Evolutionary conservation across 2,888 invertebrate species (phyloP).

Genomic region (Hecatera dysodea): DNA sequence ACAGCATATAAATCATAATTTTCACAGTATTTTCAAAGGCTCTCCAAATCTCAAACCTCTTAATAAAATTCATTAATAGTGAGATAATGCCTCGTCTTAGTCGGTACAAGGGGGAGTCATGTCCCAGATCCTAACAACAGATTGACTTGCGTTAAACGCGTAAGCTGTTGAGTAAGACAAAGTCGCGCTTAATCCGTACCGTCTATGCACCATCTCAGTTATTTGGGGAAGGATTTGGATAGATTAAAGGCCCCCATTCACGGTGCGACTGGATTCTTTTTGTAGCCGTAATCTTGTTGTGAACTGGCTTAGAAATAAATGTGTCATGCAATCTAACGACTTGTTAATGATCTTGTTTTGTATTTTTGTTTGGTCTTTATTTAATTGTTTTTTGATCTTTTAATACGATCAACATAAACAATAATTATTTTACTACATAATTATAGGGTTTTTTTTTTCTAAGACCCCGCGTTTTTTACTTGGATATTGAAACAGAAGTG

Average conservation of each 20-base stretch:
- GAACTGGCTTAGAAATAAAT: constrained; percentile 52
- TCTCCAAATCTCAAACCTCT: constrained; percentile 28
- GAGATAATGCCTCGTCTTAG: constrained; percentile 62
- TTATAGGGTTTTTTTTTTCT: no score
- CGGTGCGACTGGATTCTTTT: constrained; percentile 67
- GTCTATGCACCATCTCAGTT: constrained; percentile 77
- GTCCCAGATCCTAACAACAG: constrained; percentile 62
- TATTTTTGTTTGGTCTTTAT: constrained; percentile 20
- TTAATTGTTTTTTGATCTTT: constrained; percentile 12
- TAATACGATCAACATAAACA: not conserved
- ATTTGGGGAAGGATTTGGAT: constrained; percentile 80
- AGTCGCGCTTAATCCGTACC: constrained; percentile 78
- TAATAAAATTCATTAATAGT: constrained; percentile 58
- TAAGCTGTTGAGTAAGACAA: constrained; percentile 84
- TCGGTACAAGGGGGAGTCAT: constrained; percentile 64
- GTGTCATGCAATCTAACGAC: constrained; percentile 42
- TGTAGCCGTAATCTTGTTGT: constrained; percentile 66
- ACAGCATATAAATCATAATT: not conserved
- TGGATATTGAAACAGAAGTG: not conserved
- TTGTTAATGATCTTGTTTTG: constrained; percentile 56
- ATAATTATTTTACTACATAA: no score
- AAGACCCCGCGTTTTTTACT: not conserved
- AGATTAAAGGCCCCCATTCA: constrained; percentile 78
- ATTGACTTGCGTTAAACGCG: constrained; percentile 74
- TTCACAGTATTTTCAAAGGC: not conserved